phyloP scores from a whole-genome alignment of 2,113 vertebrate genomes.

The Chascanopsetta lugubris region DNA sequence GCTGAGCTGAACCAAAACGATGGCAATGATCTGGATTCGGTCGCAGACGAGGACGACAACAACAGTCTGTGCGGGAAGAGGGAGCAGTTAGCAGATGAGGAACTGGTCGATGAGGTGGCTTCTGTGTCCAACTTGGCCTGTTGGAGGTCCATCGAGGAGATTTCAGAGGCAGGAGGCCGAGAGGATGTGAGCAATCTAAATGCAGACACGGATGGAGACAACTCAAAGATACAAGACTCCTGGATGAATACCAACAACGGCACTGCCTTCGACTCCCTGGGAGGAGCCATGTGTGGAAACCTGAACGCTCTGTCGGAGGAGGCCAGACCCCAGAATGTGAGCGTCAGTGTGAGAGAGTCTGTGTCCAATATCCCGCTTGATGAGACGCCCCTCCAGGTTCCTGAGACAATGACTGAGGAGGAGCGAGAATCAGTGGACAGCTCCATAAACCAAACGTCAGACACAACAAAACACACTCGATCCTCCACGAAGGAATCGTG shows the following conservation, averaged over 20 bases:
- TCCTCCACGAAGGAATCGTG: conserved; percentile 25
- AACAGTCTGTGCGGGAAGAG: conserved; percentile 64
- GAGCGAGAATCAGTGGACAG: conserved; percentile 27
- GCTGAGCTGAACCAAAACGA: conserved; percentile 52
- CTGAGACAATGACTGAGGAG: conserved; percentile 22
- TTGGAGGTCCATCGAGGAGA: conserved; percentile 81
- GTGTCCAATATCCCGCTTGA: conserved; percentile 76
- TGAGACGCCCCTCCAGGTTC: conserved; percentile 46
- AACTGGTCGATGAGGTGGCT: conserved; percentile 50
- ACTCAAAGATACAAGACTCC: conserved; percentile 53
- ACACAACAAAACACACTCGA: conserved; percentile 26
- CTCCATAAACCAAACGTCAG: conserved; percentile 42
- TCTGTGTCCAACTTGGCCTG: conserved; percentile 74
- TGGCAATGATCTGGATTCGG: conserved; percentile 58
- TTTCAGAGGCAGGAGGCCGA: conserved; percentile 79
- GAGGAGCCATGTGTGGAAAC: conserved; percentile 61
- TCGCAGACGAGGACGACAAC: conserved; percentile 75
- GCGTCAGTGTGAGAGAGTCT: conserved; percentile 67
- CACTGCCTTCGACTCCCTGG: conserved; percentile 49
- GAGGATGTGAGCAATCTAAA: conserved; percentile 80
- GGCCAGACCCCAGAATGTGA: conserved; percentile 62
- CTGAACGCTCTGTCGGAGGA: conserved; percentile 82
- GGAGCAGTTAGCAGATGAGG: conserved; percentile 64
- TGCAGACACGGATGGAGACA: conserved; percentile 58
- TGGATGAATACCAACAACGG: conserved; percentile 65